Percentiles rank a stretch among this genome's conserved stretches.
Conservation (phyloP, 2,888 invertebrate genomes). For the Rhogogaster chlorosoma region DNA sequence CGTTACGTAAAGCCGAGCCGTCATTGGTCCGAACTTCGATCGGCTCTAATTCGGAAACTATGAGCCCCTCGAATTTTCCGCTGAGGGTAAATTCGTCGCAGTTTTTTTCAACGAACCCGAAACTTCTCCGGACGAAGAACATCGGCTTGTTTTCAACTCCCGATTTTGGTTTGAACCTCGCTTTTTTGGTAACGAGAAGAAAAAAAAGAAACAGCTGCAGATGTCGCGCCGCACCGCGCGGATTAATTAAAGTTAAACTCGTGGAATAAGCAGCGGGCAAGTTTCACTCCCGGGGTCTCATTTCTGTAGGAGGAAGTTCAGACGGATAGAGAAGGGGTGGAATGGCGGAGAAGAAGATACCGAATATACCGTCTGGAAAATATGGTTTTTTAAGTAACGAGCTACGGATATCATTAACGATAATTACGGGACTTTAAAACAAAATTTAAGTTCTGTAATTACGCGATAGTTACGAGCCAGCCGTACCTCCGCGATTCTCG, state of each 20-base stretch:
- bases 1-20: too few relatives aligned
- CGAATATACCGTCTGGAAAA: slow-evolving; percentile 38
- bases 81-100: too few relatives aligned
- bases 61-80: neutral
- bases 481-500: slow-evolving; percentile 53
- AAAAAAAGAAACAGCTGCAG: slow-evolving; percentile 9
- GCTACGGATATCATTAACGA: slow-evolving; percentile 66
- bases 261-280: neutral
- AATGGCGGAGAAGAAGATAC: neutral
- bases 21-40: too few relatives aligned
- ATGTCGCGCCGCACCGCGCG: neutral
- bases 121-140: neutral
- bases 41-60: neutral
- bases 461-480: slow-evolving; percentile 68
- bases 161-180: neutral
- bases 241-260: slow-evolving; percentile 19
- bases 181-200: neutral
- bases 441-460: slow-evolving; percentile 71
- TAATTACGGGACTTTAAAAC: slow-evolving; percentile 69
- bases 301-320: slow-evolving; percentile 5
- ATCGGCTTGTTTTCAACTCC: neutral
- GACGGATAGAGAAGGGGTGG: neutral
- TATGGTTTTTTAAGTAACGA: slow-evolving; percentile 57
- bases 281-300: neutral
- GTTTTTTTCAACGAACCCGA: neutral